Conservation (phyloP, 2,797 vertebrate genomes). For the Sebastes flavidus region DNA sequence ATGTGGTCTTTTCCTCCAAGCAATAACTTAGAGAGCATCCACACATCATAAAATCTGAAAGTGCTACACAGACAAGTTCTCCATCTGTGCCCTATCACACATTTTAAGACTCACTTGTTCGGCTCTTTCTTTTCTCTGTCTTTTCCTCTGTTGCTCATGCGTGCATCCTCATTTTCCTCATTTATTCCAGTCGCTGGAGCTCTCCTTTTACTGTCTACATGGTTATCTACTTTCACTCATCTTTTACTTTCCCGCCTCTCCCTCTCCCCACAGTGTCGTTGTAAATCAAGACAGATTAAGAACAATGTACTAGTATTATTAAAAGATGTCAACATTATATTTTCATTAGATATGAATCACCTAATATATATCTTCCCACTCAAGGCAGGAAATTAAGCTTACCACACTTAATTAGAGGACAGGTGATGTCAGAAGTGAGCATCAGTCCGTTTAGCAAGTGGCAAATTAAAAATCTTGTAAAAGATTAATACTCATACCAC, state of each 20-base stretch:
- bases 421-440: constrained; percentile 3
- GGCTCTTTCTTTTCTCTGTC: constrained; percentile 4
- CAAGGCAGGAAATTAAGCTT: constrained; percentile 29
- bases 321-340: constrained; percentile 2
- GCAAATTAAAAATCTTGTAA: constrained; percentile 10
- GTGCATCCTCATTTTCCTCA: constrained; percentile 23
- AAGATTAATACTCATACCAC: not conserved
- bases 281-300: constrained; percentile 3
- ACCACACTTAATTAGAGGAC: constrained; percentile 22
- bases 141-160: constrained; percentile 17
- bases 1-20: constrained; percentile 71
- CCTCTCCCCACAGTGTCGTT: not conserved
- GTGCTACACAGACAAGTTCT: constrained; percentile 68
- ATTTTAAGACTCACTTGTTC: constrained; percentile 50
- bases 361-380: not conserved
- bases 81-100: constrained; percentile 63
- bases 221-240: constrained; percentile 8
- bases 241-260: not conserved
- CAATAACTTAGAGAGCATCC: constrained; percentile 64
- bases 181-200: constrained; percentile 34
- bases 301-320: not conserved
- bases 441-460: not conserved
- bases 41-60: constrained; percentile 73
- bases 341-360: constrained; percentile 17
- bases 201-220: constrained; percentile 14